Conservation (phyloP, 2,797 vertebrate genomes). For the Sebastes matsubarae region DNA sequence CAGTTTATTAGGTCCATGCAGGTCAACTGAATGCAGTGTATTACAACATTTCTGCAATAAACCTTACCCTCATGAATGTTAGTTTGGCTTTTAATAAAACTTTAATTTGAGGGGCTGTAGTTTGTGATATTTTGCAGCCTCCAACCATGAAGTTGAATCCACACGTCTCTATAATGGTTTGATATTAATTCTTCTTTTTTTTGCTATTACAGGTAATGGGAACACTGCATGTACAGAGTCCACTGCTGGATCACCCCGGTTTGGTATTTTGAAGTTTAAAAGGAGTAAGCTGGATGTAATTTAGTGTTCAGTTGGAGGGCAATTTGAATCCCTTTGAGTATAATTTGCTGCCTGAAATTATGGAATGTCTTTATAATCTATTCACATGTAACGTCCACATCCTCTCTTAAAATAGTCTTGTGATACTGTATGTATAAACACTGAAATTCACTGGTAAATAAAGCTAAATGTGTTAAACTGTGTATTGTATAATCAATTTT, state of each 20-base stretch:
- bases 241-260: neutral
- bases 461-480: neutral
- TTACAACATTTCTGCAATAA: neutral
- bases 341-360: neutral
- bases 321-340: neutral
- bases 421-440: neutral
- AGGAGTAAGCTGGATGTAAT: neutral
- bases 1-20: neutral
- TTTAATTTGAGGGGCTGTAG: too few species aligned
- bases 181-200: neutral
- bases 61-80: neutral
- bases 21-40: neutral
- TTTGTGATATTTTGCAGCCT: neutral
- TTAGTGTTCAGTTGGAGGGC: neutral
- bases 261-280: neutral
- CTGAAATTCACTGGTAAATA: neutral
- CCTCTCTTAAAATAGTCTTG: too few species aligned
- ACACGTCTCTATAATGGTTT: neutral
- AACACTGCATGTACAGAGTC: accelerated
- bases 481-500: neutral
- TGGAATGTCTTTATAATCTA: neutral
- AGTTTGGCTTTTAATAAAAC: too few species aligned
- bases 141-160: neutral
- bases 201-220: neutral
- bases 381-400: neutral